A percentile compares a stretch with the other conserved stretches of the same genome.
Conservation (phyloP, 2,797 vertebrate species). For the Heteromormyrus szaboi region DNA sequence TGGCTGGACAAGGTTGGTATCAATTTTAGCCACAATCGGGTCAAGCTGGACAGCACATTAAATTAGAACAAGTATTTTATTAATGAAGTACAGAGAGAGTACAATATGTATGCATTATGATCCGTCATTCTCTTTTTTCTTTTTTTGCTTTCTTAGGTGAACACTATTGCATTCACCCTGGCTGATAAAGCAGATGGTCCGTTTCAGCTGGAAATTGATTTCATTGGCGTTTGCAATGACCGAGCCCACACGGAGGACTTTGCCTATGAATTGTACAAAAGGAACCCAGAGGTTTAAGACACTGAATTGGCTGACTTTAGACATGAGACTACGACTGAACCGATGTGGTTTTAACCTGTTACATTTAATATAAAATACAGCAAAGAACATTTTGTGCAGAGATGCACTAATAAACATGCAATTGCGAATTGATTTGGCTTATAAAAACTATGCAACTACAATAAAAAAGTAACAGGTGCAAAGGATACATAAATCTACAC, state of each 20-base stretch:
- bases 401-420: neutral
- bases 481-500: neutral
- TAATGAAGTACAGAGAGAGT: neutral
- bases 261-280: conserved; percentile 81
- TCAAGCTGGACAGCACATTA: neutral
- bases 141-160: conserved; percentile 60
- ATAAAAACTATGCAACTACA: neutral
- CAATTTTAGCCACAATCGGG: neutral
- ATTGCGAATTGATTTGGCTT: neutral
- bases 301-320: neutral
- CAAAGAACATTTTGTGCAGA: neutral
- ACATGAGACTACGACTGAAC: neutral
- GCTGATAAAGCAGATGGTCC: conserved; percentile 84
- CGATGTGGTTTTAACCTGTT: neutral
- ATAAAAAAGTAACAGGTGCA: neutral
- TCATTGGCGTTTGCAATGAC: conserved; percentile 76
- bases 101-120: neutral
- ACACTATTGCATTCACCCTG: conserved; percentile 81
- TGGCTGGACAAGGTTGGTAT: conserved; percentile 77
- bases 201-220: conserved; percentile 90
- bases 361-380: neutral
- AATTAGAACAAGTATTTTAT: neutral
- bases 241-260: conserved; percentile 81
- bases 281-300: conserved; percentile 54
- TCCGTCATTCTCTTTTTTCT: neutral